phyloP scores from a whole-genome alignment of 2,888 invertebrate species.

The Cotesia congregata region DNA sequence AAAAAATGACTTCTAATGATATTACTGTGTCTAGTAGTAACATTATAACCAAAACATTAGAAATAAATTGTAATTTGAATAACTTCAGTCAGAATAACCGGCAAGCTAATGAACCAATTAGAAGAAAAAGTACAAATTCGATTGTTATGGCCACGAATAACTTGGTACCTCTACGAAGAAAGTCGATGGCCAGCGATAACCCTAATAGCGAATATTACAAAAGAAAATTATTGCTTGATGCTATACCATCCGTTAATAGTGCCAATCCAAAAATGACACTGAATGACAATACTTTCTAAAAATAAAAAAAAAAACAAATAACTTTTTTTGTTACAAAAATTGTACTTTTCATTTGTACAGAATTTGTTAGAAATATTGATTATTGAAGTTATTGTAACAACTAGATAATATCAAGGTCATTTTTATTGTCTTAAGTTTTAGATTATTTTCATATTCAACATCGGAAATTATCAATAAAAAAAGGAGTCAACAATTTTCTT shows the following conservation, averaged over 20 bases:
- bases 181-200: slow-evolving; percentile 71
- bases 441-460: slow-evolving; percentile 23
- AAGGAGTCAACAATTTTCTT: neutral
- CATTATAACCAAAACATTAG: slow-evolving; percentile 42
- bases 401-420: slow-evolving; percentile 36
- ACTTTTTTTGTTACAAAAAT: slow-evolving; percentile 45
- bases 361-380: slow-evolving; percentile 63
- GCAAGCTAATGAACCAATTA: slow-evolving; percentile 53
- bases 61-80: slow-evolving; percentile 47
- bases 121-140: slow-evolving; percentile 65
- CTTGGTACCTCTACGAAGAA: slow-evolving; percentile 70
- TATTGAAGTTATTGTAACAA: slow-evolving; percentile 47
- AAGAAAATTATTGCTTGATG: slow-evolving; percentile 62
- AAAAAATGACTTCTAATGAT: slow-evolving; percentile 39
- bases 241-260: slow-evolving; percentile 52
- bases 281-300: slow-evolving; percentile 55
- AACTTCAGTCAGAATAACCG: slow-evolving; percentile 43
- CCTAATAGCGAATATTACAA: slow-evolving; percentile 57
- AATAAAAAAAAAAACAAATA: neutral
- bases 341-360: slow-evolving; percentile 61
- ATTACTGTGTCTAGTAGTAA: slow-evolving; percentile 32
- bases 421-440: slow-evolving; percentile 37
- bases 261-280: slow-evolving; percentile 56
- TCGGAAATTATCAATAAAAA: neutral
- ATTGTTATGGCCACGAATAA: slow-evolving; percentile 48